Evolutionary conservation across 2,888 invertebrate species (phyloP), one percentile per base, ranked within the genome.

Genomic region (Ormyrus pomaceus): DNA sequence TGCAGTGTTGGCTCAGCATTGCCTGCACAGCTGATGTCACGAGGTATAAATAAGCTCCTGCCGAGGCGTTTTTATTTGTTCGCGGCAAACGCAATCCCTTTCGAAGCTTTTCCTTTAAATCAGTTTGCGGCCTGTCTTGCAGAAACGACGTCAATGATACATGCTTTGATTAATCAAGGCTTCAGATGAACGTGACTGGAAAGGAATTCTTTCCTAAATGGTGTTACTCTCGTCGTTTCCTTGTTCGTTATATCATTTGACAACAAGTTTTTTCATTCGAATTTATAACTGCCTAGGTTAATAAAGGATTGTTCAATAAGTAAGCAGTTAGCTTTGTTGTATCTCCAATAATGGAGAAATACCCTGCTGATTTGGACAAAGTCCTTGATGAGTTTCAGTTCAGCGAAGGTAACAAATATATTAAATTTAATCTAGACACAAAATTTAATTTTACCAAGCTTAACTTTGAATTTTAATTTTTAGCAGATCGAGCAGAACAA

Each of bases 331-430:
- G 56, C 59, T 80, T 56, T 73, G 46, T 68, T 71, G 56, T 72
- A 76, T 64, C 55, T 51, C 55, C 62, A 77, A 84, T 78, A 83
- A 93, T 93, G 93, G 93, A 93, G 87, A 93, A 93, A 86, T 93
- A 93, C 86, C 92, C 93, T 77, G 94, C 96, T 82, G 96, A 96
- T 91, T 92, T 96, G 87, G 96, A 96, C 90, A 95, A 95, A 92
- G 95, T 96, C 83, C 92, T 96, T 79, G 96, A 96, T 91, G 96
- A 96, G 89, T 95, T 96, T 88, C 96, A 96, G 90, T 93, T 95
- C 85, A 94, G 94, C 87, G 95, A 96, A 92, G 92, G 92, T 92
- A 87, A 70, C 48, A n/a, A 55, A 69, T 10, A 10, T 66, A 19
- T 13, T 34, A 11, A 11, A 45, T 59, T 61, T 1, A 11, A 51